Conservation (phyloP, 2,113 vertebrate genomes). For the Aptenodytes patagonicus region DNA sequence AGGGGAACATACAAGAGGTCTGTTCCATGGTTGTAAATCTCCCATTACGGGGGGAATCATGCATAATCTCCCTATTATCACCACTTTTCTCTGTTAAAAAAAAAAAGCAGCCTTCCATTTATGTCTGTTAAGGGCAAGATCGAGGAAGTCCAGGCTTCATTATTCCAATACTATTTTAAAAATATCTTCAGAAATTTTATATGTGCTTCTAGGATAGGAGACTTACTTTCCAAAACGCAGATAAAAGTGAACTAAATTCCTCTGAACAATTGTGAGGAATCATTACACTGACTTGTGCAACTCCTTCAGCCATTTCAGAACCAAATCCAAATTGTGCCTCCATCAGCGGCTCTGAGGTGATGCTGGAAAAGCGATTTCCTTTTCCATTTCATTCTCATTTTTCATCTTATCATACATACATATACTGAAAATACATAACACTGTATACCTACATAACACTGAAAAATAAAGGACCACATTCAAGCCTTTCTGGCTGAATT, state of each 20-base stretch:
- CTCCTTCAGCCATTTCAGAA: background rate
- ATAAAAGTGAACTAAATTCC: background rate
- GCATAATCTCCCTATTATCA: background rate
- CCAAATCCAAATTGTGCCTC: background rate
- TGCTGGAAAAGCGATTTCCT: background rate
- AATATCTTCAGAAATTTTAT: background rate
- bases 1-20: background rate
- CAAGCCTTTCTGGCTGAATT: background rate
- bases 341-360: background rate
- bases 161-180: background rate
- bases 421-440: background rate
- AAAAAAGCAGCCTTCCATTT: background rate
- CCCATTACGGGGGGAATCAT: background rate
- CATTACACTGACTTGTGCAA: accelerated
- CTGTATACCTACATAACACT: too few species aligned
- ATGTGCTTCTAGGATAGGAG: background rate
- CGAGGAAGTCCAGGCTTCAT: background rate
- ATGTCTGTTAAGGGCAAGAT: background rate
- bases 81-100: background rate
- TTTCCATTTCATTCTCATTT: background rate
- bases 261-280: background rate
- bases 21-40: background rate
- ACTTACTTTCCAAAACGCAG: background rate
- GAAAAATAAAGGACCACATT: background rate
- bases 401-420: too few species aligned